Conservation (phyloP, 2,888 invertebrate species). For the Villa cingulata region DNA sequence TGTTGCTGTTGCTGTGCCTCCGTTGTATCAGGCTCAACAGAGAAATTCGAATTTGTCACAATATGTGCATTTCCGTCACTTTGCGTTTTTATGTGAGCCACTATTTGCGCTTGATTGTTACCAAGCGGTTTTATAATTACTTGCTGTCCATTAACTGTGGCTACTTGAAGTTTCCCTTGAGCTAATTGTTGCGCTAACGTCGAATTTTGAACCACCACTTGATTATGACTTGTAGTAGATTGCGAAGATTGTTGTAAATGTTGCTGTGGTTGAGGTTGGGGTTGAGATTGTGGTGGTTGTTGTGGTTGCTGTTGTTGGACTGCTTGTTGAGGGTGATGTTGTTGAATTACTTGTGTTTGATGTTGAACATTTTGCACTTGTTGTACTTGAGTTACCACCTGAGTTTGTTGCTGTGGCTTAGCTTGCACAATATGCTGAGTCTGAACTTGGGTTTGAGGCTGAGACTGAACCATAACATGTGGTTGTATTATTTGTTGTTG, state of each 20-base stretch:
- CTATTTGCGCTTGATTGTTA: conserved; percentile 64
- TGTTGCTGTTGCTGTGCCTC: conserved; percentile 13
- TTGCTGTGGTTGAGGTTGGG: conserved; percentile 24
- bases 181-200: conserved; percentile 68
- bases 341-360: conserved; percentile 33
- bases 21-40: conserved; percentile 8
- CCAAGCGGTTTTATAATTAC: conserved; percentile 67
- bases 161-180: conserved; percentile 68
- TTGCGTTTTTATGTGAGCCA: conserved; percentile 54
- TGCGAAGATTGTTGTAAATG: conserved; percentile 27
- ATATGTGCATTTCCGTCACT: conserved; percentile 37
- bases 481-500: conserved; percentile 5
- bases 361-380: conserved; percentile 13
- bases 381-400: conserved; percentile 13
- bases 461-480: conserved; percentile 9
- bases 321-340: conserved; percentile 25
- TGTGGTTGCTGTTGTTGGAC: conserved; percentile 18
- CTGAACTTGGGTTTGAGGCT: conserved; percentile 6
- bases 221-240: conserved; percentile 36
- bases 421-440: conserved; percentile 11
- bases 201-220: conserved; percentile 65
- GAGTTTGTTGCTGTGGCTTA: conserved; percentile 13
- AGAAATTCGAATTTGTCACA: conserved; percentile 28
- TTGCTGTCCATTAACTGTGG: conserved; percentile 74
- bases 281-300: conserved; percentile 25